Evolutionary conservation across 2,888 invertebrate species (phyloP).

Genomic region (Argyra leucocephala): DNA sequence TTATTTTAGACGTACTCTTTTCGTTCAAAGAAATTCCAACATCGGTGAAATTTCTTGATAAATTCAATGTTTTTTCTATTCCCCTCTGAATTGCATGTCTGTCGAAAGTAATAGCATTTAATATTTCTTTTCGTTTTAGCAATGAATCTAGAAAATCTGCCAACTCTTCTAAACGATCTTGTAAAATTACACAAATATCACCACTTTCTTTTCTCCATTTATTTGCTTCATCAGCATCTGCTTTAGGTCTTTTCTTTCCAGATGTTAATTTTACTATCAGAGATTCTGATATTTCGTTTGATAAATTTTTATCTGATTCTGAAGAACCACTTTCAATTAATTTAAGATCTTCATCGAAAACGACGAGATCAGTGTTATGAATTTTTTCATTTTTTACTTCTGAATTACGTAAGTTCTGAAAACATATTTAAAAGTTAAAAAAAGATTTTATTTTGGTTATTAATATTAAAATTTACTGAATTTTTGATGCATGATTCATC

Average conservation of each 20-base stretch:
- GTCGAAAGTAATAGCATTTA: constrained; percentile 46
- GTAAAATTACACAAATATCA: constrained; percentile 43
- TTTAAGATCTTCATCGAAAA: not conserved
- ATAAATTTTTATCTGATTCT: not conserved
- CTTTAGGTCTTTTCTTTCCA: constrained; percentile 32
- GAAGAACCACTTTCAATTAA: constrained; percentile 22
- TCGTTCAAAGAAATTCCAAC: constrained; percentile 43
- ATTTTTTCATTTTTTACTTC: constrained; percentile 9
- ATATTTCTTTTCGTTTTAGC: constrained; percentile 48
- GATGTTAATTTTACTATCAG: constrained; percentile 29
- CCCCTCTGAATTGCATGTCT: constrained; percentile 47
- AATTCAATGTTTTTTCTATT: constrained; percentile 47
- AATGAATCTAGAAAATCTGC: constrained; percentile 53
- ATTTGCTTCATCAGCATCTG: constrained; percentile 34
- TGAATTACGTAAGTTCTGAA: constrained; percentile 22
- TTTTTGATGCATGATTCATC: not conserved
- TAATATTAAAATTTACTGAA: not conserved
- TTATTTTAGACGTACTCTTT: constrained; percentile 45
- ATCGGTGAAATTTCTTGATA: constrained; percentile 46
- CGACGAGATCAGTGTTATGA: not conserved
- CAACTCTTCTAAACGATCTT: constrained; percentile 50
- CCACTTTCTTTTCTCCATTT: constrained; percentile 39
- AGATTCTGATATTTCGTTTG: constrained; percentile 25
- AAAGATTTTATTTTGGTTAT: not conserved
- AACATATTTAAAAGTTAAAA: not conserved